Evolutionary conservation across 2,113 vertebrate species (phyloP), one percentile per base, ranked within the genome.

Genomic region (Cranoglanis bouderius): DNA sequence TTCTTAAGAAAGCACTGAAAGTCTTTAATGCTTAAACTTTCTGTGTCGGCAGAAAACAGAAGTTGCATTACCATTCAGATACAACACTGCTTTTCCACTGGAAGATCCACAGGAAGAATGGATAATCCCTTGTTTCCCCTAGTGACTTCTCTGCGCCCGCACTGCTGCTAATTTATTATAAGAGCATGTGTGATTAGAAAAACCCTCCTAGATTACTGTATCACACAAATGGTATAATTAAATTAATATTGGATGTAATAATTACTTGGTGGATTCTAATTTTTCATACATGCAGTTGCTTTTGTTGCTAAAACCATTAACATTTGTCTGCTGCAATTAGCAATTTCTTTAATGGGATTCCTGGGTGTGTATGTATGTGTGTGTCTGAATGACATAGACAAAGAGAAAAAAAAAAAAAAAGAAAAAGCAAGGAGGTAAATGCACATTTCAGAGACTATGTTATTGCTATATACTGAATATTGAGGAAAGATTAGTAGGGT

Each of bases 261-360:
- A 96, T 96, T 96, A 95, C 96, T 95, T 94, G 95, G 95, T 95
- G 94, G 94, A 95, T 96, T 96, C 95, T 94, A 93, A 95, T 97
- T 96, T 93, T 95, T 95, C 95, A 94, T 92, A 94, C 94, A 94
- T 94, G 96, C 96, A 96, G 94, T 96, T 96, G 96, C 94, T 96
- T 96, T 96, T 93, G 95, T 96, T 96, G 96, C 94, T 96, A 96
- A 85, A 85, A 72, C 92, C 93, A 97, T 97, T 97, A 96, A 96
- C 94, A 96, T 96, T 96, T 96, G 96, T 96, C 96, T 97, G 96
- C 93, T 85, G 93, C 97, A 95, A 94, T 97, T 97, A 98, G 96
- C 96, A 96, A 97, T 97, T 96, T 95, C 95, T 97, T 96, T 98
- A 97, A 97, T 98, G 96, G 97, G 96, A 97, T 97, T 97, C 96